phyloP scores from a whole-genome alignment of 2,888 invertebrate genomes.

The Drosophila borealis region DNA sequence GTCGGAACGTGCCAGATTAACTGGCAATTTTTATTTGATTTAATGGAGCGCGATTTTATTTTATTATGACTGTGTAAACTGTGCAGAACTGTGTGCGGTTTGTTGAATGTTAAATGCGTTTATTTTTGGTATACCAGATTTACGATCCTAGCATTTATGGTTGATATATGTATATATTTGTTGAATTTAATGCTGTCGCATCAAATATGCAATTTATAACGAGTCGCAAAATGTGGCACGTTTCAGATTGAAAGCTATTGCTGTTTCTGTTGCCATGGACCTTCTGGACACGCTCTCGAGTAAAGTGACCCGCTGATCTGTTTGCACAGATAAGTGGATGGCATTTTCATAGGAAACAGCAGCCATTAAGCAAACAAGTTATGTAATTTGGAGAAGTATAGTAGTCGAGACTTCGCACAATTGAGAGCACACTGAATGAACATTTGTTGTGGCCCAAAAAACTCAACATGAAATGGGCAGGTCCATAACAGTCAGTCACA shows the following conservation, averaged over 20 bases:
- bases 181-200: conserved; percentile 17
- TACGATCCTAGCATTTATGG: conserved; percentile 15
- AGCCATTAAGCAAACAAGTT: conserved; percentile 58
- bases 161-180: conserved; percentile 29
- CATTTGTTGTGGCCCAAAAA: conserved; percentile 42
- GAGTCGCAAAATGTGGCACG: conserved; percentile 47
- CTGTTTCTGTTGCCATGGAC: conserved; percentile 1
- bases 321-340: conserved; percentile 45
- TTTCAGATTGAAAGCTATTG: conserved; percentile 24
- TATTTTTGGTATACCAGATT: conserved; percentile 23
- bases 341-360: conserved; percentile 51
- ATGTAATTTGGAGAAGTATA: conserved; percentile 46
- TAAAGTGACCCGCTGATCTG: conserved; percentile 47
- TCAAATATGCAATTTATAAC: conserved; percentile 19
- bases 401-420: conserved; percentile 6
- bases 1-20: conserved; percentile 57
- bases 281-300: conserved; percentile 9
- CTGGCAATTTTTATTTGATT: conserved; percentile 32
- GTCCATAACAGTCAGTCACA: conserved; percentile 32
- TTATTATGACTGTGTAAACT: conserved; percentile 23
- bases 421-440: conserved; percentile 30
- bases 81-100: conserved; percentile 24
- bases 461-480: conserved; percentile 44
- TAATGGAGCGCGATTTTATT: conserved; percentile 49
- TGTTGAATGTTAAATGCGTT: conserved; percentile 18